Evolutionary conservation across 2,113 vertebrate genomes (phyloP).

Genomic region (Caloenas nicobarica): DNA sequence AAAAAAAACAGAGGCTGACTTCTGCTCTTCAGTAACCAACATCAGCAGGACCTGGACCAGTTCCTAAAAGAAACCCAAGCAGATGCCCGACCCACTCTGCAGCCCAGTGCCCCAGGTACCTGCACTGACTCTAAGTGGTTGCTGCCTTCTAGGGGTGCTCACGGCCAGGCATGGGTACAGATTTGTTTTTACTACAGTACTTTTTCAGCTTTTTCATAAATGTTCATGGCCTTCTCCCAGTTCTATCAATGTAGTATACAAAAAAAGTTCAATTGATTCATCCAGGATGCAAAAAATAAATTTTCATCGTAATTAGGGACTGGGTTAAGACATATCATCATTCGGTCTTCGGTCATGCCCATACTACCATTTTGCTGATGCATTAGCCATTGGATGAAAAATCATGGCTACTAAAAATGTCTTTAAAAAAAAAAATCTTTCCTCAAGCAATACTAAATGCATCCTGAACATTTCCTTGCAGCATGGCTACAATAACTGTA

Average conservation of each 20-base stretch:
- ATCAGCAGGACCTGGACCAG: not conserved
- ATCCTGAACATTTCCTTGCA: not conserved
- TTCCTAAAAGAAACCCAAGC: not conserved
- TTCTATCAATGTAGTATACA: not conserved
- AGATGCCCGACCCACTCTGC: not conserved
- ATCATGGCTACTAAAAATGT: not conserved
- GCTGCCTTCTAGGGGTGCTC: not conserved
- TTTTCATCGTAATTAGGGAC: not conserved
- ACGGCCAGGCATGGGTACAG: not conserved
- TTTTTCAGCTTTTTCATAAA: not conserved
- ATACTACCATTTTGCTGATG: not conserved
- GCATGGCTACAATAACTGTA: not conserved
- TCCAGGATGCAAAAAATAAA: not conserved
- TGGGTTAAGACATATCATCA: not conserved
- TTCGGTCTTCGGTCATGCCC: not conserved
- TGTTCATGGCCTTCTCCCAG: not conserved
- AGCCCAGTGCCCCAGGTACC: not conserved
- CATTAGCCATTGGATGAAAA: not conserved
- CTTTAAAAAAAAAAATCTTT: not conserved
- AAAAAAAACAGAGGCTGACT: not conserved
- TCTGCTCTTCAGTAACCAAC: not conserved
- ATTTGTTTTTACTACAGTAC: not conserved
- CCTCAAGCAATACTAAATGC: not conserved
- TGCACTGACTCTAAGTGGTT: fast-evolving
- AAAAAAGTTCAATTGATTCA: not conserved